These are phyloP conservation scores for Phoxinus phoxinus DNA, from an alignment of 2,113 vertebrate species.

Conservation along the genomic window DNA sequence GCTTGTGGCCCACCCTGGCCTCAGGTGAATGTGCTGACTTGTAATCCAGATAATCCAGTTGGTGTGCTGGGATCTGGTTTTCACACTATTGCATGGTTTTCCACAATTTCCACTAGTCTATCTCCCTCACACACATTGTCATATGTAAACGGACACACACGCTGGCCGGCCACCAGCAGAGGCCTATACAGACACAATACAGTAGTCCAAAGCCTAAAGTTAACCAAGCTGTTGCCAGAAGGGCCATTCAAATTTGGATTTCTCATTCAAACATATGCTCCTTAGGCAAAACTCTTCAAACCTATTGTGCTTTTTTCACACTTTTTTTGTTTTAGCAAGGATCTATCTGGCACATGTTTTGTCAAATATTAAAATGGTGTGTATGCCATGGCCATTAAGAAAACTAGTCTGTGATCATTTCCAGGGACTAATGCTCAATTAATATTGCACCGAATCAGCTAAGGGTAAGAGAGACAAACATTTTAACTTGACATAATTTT, in stretches of 20 bases:
- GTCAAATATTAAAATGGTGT: background rate
- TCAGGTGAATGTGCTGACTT: constrained; percentile 75
- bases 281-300: no score
- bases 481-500: no score
- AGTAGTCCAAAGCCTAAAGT: constrained; percentile 29
- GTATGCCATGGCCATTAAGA: background rate
- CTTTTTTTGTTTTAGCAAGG: background rate
- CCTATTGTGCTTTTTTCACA: background rate
- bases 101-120: constrained; percentile 37
- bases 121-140: background rate
- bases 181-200: constrained; percentile 3
- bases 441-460: no score
- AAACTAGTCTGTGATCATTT: background rate
- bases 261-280: background rate
- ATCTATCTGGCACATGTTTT: constrained; percentile 5
- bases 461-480: background rate
- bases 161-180: background rate
- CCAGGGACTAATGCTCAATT: background rate
- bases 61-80: constrained; percentile 71
- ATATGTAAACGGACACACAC: constrained; percentile 12
- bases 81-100: constrained; percentile 68
- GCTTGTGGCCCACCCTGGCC: constrained; percentile 53
- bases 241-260: background rate
- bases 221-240: constrained; percentile 16
- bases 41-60: constrained; percentile 81